Evolutionary conservation across 2,113 vertebrate species (phyloP).

Genomic region (Emydura subglobosa): DNA sequence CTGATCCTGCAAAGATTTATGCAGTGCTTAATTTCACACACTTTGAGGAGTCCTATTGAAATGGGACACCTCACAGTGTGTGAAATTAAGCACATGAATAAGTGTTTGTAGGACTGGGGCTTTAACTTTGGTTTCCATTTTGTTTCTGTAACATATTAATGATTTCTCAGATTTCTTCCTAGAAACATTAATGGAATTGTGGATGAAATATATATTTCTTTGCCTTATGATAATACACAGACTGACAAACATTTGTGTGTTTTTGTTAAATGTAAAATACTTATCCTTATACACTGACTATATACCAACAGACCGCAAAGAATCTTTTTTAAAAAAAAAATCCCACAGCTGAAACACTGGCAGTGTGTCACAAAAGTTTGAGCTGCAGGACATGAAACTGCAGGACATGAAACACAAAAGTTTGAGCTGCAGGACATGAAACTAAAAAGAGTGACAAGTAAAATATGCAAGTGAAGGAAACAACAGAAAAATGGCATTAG

Average conservation of each 20-base stretch:
- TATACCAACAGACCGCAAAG: slow-evolving; percentile 31
- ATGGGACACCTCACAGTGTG: not conserved
- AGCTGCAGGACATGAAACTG: not conserved
- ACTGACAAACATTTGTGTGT: not conserved
- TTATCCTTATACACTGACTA: slow-evolving; percentile 64
- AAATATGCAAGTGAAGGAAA: not conserved
- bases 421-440: slow-evolving; percentile 5
- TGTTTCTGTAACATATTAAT: not conserved
- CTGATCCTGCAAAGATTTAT: not conserved
- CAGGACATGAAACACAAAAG: not conserved
- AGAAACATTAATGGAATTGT: slow-evolving; percentile 58
- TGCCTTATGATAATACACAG: not conserved
- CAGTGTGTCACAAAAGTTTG: not conserved
- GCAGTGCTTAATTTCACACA: not conserved
- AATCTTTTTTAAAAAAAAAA: not conserved
- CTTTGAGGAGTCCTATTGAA: not conserved
- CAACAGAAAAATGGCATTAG: fast-evolving
- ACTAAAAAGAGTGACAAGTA: not conserved
- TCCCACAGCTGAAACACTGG: slow-evolving; percentile 61
- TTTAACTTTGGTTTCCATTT: not conserved
- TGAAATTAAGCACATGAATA: not conserved
- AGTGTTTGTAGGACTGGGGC: not conserved
- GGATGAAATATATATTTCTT: slow-evolving; percentile 36
- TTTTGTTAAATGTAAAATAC: slow-evolving; percentile 38
- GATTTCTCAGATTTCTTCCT: slow-evolving; percentile 29